Evolutionary conservation across 2,888 invertebrate genomes (phyloP).

Genomic region (Acleris sparsana): DNA sequence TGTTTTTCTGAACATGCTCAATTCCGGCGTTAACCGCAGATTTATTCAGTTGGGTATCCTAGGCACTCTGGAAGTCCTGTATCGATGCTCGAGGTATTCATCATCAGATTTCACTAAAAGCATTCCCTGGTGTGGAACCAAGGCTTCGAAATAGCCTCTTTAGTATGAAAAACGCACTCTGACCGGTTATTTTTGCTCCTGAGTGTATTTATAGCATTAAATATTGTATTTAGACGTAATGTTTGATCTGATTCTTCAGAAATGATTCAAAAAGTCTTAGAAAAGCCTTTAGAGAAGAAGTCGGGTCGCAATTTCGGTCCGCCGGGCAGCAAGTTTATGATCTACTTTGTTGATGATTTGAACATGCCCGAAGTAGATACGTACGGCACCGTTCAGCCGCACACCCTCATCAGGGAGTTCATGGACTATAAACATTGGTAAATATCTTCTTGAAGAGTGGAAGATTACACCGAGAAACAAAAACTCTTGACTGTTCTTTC

Average conservation of each 20-base stretch:
- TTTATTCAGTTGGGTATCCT: too few relatives aligned
- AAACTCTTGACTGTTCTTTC: slow-evolving; percentile 5
- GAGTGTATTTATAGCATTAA: background rate
- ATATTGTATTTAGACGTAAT: background rate
- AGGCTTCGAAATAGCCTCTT: too few relatives aligned
- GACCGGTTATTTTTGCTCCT: too few relatives aligned
- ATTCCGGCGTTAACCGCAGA: too few relatives aligned
- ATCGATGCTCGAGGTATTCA: too few relatives aligned
- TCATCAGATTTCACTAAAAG: too few relatives aligned
- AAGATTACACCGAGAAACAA: background rate
- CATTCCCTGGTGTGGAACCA: too few relatives aligned
- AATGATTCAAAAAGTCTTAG: slow-evolving; percentile 93
- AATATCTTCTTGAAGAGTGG: slow-evolving; percentile 8
- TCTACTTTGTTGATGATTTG: slow-evolving; percentile 97
- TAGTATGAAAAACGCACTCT: too few relatives aligned
- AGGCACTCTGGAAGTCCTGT: too few relatives aligned
- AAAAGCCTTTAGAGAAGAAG: slow-evolving; percentile 97
- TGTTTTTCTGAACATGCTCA: too few relatives aligned
- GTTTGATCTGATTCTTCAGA: slow-evolving; percentile 70
- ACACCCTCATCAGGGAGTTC: slow-evolving; percentile 95
- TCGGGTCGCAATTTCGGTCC: slow-evolving; percentile 97
- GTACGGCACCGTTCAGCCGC: slow-evolving; percentile 97
- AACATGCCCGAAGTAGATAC: slow-evolving; percentile 98
- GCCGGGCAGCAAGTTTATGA: slow-evolving; percentile 94
- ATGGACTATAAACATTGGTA: slow-evolving; percentile 97